These are phyloP conservation scores for Malachius bipustulatus DNA, from an alignment of 2,888 invertebrate genomes.

Conservation along the genomic window DNA sequence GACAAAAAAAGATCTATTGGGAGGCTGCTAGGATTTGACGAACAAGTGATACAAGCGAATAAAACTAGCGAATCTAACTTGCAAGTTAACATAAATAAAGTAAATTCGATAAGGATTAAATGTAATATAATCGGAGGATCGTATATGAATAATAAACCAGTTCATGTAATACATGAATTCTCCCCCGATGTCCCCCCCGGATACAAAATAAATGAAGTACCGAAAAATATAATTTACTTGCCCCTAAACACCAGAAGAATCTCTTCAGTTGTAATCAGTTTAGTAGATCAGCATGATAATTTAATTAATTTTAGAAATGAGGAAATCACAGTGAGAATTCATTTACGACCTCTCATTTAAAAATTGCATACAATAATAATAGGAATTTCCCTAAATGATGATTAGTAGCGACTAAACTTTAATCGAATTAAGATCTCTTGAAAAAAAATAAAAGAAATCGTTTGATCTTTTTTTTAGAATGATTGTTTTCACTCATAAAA, in stretches of 20 bases:
- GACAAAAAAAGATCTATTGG: no score
- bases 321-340: conserved; percentile 18
- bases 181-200: conserved; percentile 25
- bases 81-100: conserved; percentile 24
- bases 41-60: no score
- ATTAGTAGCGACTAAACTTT: no score
- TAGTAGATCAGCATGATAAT: conserved; percentile 20
- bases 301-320: conserved; percentile 21
- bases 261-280: conserved; percentile 21
- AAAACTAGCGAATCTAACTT: no score
- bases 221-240: conserved; percentile 27
- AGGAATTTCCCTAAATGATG: no score
- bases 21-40: no score
- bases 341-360: no score
- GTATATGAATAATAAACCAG: conserved; percentile 20
- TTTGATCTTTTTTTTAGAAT: no score
- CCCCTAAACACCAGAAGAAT: conserved; percentile 19
- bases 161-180: conserved; percentile 30
- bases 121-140: conserved; percentile 23
- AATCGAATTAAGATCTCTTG: no score
- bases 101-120: conserved; percentile 21
- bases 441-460: no score
- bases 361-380: no score
- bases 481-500: no score
- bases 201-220: conserved; percentile 28